A percentile compares a stretch with the other conserved stretches of the same genome.
Conservation (phyloP, 2,113 vertebrate species). For the Scolopax mira region DNA sequence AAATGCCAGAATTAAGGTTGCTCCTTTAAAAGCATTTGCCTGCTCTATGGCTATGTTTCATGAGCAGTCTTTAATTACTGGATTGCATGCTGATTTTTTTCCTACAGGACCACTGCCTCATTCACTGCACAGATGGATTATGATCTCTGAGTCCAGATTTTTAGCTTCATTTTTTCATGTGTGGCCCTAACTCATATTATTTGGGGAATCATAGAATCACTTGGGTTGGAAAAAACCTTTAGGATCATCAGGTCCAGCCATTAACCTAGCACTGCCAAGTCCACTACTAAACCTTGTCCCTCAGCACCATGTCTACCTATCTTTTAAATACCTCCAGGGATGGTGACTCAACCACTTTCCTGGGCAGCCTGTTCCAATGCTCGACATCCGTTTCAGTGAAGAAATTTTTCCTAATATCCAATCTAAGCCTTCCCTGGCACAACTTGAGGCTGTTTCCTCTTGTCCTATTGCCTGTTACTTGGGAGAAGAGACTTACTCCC, state of each 20-base stretch:
- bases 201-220: not conserved
- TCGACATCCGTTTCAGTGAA: not conserved
- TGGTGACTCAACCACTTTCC: not conserved
- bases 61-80: conserved; percentile 34
- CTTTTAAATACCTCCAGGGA: not conserved
- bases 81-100: not conserved
- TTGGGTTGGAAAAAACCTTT: not conserved
- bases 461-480: not conserved
- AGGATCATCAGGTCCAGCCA: not conserved
- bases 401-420: not conserved
- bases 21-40: not conserved
- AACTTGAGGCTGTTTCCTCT: not conserved
- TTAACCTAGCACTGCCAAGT: not conserved
- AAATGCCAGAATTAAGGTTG: not conserved
- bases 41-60: not conserved
- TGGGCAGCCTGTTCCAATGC: not conserved
- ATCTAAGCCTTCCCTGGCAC: not conserved
- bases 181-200: not conserved
- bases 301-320: not conserved
- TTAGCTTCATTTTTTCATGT: not conserved
- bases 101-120: conserved; percentile 1
- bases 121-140: conserved; percentile 33
- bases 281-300: not conserved
- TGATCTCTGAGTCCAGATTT: not conserved
- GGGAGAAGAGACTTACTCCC: not conserved